A percentile compares a stretch with the other conserved stretches of the same genome.
Evolutionary conservation across 1,140 invertebrate genomes (phyloP).

Genomic region (Lineus longissimus): DNA sequence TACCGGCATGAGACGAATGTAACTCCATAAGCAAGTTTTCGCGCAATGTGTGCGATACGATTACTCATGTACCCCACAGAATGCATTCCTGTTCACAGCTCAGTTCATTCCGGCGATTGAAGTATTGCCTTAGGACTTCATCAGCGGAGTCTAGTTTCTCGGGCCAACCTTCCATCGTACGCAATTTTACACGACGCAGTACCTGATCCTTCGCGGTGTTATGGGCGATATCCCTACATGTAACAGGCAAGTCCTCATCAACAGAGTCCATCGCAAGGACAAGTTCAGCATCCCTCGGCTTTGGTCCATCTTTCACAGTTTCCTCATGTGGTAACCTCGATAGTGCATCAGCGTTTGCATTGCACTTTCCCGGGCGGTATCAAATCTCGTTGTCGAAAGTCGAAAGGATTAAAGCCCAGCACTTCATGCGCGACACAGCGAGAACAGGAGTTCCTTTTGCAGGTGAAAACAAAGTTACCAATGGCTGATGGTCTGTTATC

Average conservation of each 20-base stretch:
- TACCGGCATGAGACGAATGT: slow-evolving; percentile 55
- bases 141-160: background rate
- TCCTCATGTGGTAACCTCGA: background rate
- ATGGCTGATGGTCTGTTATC: slow-evolving; percentile 55
- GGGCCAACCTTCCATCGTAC: background rate
- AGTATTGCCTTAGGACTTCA: background rate
- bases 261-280: background rate
- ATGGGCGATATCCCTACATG: background rate
- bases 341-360: slow-evolving; percentile 31
- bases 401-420: slow-evolving; percentile 27
- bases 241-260: too few relatives aligned
- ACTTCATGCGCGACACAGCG: slow-evolving; percentile 4
- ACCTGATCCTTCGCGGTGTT: background rate
- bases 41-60: slow-evolving; percentile 50
- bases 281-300: background rate
- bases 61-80: slow-evolving; percentile 8
- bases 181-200: background rate
- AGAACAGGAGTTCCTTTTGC: slow-evolving; percentile 39
- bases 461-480: slow-evolving; percentile 43
- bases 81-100: slow-evolving; percentile 6
- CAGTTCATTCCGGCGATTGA: slow-evolving; percentile 7
- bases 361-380: slow-evolving; percentile 22
- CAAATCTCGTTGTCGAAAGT: slow-evolving; percentile 29
- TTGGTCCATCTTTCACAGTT: background rate
- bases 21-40: slow-evolving; percentile 46